Evolutionary conservation across 2,113 vertebrate genomes (phyloP), one percentile per base, ranked within the genome.

Genomic region (Laticauda laticaudata): DNA sequence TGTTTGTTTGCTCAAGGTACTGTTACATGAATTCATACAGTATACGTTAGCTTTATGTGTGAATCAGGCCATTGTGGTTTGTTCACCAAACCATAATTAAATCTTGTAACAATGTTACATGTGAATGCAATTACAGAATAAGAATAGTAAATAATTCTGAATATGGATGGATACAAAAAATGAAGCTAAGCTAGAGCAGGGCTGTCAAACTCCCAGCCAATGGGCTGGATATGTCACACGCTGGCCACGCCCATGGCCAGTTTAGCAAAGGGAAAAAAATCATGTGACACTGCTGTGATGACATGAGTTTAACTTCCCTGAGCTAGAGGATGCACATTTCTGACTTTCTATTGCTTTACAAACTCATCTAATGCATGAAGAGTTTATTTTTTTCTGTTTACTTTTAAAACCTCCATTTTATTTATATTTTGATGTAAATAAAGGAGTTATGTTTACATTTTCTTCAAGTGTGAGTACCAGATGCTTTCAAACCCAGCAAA

Each of bases 401-500:
- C 7, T 81, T 81, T 34, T 81, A 81, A 43, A 81, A 81, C 9
- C 15, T 3, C 75, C 6, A 21, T 43, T 81, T 81, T 8, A 61
- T 61, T 61, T 61, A 61, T 9, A 11, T 81, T 43, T 81, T 81
- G 6, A 81, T 81, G 18, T 81, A 81, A 81, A 81, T 81, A 81
- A 81, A 81, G 43, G 18, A 81, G 5, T 81, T 43, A 39, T 43
- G 34, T 20, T 43, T 43, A 43, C 34, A 43, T 81, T 43, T 81
- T 23, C 15, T 43, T 94, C 97, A 95, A 94, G 86, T 90, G 95
- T 91, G 90, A 94, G 53, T 88, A 94, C 94, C 89, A 87, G 55
- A 87, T 0, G 21, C 75, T 94, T 96, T 97, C 94, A 97, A 95
- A 96, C 92, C 23, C 93, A 97, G 95, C 86, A 94, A 98, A 97